These are phyloP conservation scores for Scaptomyza graminum DNA, from an alignment of 1,140 invertebrate genomes.

Conservation along the genomic window DNA sequence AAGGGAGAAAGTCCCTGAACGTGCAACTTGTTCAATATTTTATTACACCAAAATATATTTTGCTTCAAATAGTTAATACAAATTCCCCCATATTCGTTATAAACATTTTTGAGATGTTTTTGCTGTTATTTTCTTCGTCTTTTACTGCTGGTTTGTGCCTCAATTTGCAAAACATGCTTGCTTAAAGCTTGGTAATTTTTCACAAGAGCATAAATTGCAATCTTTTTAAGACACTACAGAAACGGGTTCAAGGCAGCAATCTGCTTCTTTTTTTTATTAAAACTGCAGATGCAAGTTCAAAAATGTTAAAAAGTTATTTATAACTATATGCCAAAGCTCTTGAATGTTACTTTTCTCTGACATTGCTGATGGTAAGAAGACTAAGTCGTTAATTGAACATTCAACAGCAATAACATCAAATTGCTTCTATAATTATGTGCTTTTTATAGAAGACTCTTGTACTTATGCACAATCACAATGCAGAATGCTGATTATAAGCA, in stretches of 20 bases:
- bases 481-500: background rate
- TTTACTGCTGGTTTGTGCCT: too few species aligned
- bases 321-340: background rate
- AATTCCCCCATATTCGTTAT: background rate
- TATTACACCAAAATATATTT: background rate
- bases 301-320: too few species aligned
- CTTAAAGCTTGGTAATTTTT: too few species aligned
- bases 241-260: too few species aligned
- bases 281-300: too few species aligned
- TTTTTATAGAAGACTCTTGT: conserved; percentile 23
- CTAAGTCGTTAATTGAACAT: background rate
- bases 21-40: background rate
- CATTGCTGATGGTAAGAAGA: background rate
- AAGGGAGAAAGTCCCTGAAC: too few species aligned
- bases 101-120: background rate
- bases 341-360: background rate
- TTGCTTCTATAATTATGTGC: conserved; percentile 9
- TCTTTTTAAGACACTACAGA: too few species aligned
- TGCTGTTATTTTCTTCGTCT: background rate
- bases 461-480: conserved; percentile 17
- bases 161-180: too few species aligned
- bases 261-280: too few species aligned
- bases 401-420: conserved; percentile 2
- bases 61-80: background rate
- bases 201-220: too few species aligned